Base-by-base conservation (phyloP, 2,113 vertebrate genomes). In the Oreotrochilus melanogaster region DNA sequence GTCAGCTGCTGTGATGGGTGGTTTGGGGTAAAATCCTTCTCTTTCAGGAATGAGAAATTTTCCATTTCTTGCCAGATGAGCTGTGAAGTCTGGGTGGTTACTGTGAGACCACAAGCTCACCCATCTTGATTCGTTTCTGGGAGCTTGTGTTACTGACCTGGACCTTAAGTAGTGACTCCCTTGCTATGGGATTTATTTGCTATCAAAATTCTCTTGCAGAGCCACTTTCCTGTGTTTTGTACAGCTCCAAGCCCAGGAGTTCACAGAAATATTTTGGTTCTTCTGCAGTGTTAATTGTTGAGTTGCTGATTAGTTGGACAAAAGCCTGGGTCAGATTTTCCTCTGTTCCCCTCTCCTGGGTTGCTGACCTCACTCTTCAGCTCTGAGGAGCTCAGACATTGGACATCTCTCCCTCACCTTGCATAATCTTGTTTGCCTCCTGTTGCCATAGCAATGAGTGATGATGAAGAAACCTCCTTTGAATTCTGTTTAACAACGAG, bases 391-490 rank as follows among this genome's bases (percentile, higher is more conserved):
- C 50, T 45, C 10, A 0, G 11, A 13, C 86, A 11, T 28, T 1
- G 1, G 75, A 71, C 37, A 9, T 25, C 12, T 61, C 35, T 86
- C 39, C 18, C 47, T 80, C 58, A 54, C 73, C 39, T 57, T 37
- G 61, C 71, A 14, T 25, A 33, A 78, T 75, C 88, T 85, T 42
- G 60, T 86, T 42, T 80, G 76, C 82, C 47, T 54, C 60, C 2
- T 66, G 93, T 92, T 96, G 31, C 88, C 75, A 71, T 71, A 88
- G 92, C 18, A 88, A 90, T 88, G 35, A 82, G 12, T n/a, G 28
- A 78, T 5, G 28, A 89, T 75, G 31, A 66, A 78, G 25, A 88
- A 90, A 42, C 56, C 51, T 42, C 16, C 60, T 42, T 10, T 58
- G 70, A n/a, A 37, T 57, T 30, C 42, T 33, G 30, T 56, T 78